These are phyloP conservation scores for Pachycephus smyrnensis DNA, from an alignment of 2,888 invertebrate genomes.

Conservation along the genomic window DNA sequence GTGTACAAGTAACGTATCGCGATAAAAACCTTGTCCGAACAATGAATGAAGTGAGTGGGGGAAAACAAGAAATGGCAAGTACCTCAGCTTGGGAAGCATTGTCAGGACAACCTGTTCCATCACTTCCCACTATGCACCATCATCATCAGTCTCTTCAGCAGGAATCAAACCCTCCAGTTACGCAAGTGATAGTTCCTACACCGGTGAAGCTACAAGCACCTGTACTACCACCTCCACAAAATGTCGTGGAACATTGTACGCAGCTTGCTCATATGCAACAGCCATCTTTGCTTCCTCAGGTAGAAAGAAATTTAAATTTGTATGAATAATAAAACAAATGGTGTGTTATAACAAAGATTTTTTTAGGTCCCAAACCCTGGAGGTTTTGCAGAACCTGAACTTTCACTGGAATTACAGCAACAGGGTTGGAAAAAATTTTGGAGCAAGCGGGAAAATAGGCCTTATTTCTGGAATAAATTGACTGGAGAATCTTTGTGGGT, in stretches of 20 bases:
- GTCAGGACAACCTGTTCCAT: constrained; percentile 51
- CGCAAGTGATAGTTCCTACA: constrained; percentile 66
- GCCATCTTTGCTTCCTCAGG: constrained; percentile 52
- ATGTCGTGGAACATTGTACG: constrained; percentile 51
- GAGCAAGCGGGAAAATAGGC: constrained; percentile 94
- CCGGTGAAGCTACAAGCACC: constrained; percentile 66
- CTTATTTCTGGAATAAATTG: constrained; percentile 96
- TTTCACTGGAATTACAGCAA: constrained; percentile 79
- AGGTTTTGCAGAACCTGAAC: constrained; percentile 65
- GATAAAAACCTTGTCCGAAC: constrained; percentile 27
- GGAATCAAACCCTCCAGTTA: constrained; percentile 51
- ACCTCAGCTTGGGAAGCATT: constrained; percentile 66
- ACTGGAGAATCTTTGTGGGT: constrained; percentile 98
- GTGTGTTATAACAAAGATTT: no score
- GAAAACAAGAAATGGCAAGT: constrained; percentile 64
- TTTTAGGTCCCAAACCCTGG: neutral
- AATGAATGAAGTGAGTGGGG: constrained; percentile 67
- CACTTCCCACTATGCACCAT: constrained; percentile 51
- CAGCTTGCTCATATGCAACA: constrained; percentile 64
- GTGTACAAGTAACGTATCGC: constrained; percentile 6
- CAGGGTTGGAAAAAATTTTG: constrained; percentile 98
- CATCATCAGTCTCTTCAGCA: constrained; percentile 56
- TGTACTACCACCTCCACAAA: constrained; percentile 56
- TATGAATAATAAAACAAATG: no score
- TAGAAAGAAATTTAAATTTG: constrained; percentile 20